Conservation (phyloP, 2,113 vertebrate species). For the Neoarius graeffei region DNA sequence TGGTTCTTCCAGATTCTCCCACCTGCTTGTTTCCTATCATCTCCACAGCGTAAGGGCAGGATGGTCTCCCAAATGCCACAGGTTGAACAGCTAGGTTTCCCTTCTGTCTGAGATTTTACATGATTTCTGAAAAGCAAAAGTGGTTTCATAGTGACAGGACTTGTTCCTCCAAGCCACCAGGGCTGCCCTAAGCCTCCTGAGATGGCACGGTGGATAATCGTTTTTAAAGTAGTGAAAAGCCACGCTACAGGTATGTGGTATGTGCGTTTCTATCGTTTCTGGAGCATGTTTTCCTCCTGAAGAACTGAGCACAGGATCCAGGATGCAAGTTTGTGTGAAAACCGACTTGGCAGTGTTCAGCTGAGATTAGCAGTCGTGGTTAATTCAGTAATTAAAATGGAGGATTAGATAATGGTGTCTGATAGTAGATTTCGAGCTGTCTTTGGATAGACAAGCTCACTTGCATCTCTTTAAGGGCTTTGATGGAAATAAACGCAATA, state of each 20-base stretch:
- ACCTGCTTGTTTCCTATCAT: constrained; percentile 31
- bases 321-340: constrained; percentile 17
- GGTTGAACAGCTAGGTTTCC: constrained; percentile 25
- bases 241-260: not conserved
- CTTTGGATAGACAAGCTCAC: not conserved
- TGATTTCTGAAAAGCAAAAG: constrained; percentile 40
- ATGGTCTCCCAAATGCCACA: constrained; percentile 10
- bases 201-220: constrained; percentile 1
- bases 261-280: constrained; percentile 23
- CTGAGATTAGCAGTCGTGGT: constrained; percentile 36
- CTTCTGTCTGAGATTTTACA: constrained; percentile 18
- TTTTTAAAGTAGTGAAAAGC: constrained; percentile 8
- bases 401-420: constrained; percentile 46
- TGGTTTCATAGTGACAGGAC: constrained; percentile 16
- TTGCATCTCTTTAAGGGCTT: constrained; percentile 1
- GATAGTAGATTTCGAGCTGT: constrained; percentile 39
- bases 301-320: constrained; percentile 24
- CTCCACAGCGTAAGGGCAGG: constrained; percentile 19
- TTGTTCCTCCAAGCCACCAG: not conserved
- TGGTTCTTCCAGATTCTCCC: not conserved
- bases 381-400: constrained; percentile 50
- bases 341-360: not conserved
- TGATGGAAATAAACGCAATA: not conserved
- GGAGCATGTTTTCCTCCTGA: constrained; percentile 18
- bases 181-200: constrained; percentile 32